phyloP scores from a whole-genome alignment of 2,797 vertebrate species.

The Diplodus sargus region DNA sequence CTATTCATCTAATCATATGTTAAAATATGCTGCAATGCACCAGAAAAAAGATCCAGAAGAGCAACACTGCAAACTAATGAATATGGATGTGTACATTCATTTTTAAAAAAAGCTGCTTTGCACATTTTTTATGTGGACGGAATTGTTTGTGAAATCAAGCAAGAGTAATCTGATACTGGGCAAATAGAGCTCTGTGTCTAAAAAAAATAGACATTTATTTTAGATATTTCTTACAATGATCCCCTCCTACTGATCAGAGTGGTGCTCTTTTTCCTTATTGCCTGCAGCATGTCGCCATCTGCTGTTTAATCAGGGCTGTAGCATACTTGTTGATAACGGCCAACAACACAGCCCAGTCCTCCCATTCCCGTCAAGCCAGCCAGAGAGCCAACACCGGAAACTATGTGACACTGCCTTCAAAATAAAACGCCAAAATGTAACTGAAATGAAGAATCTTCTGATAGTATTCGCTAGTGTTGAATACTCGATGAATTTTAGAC shows the following conservation, averaged over 20 bases:
- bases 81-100: no score
- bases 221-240: background rate
- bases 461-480: fast-evolving
- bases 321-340: background rate
- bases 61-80: no score
- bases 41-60: no score
- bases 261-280: background rate
- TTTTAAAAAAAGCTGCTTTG: no score
- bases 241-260: no score
- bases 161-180: background rate
- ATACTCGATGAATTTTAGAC: fast-evolving
- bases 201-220: background rate
- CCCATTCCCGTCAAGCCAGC: background rate
- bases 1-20: no score
- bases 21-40: no score
- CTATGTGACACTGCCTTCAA: background rate
- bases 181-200: background rate
- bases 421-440: background rate
- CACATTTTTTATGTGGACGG: no score
- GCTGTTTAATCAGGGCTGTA: constrained; percentile 29
- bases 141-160: background rate
- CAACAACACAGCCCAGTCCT: no score
- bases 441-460: fast-evolving
- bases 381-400: background rate
- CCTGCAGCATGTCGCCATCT: constrained; percentile 51